Evolutionary conservation across 2,797 vertebrate genomes (phyloP).

Genomic region (Malurus splendens): DNA sequence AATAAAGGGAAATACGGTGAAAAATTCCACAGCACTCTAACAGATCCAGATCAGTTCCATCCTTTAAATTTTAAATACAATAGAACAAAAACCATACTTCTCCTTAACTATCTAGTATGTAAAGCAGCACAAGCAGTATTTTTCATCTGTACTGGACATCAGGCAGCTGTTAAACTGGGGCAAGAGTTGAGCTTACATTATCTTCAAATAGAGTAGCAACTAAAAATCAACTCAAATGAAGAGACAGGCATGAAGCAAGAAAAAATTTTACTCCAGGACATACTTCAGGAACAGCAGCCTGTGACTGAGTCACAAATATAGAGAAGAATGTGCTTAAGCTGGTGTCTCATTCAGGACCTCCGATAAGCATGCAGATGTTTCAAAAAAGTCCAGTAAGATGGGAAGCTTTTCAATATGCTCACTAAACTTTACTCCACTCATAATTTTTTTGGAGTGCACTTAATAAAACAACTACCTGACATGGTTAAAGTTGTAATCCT

Average conservation of each 20-base stretch:
- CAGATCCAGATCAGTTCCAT: not conserved
- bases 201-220: not conserved
- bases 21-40: not conserved
- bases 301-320: not conserved
- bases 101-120: not conserved
- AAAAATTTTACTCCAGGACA: not conserved
- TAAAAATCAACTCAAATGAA: not conserved
- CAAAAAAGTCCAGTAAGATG: not conserved
- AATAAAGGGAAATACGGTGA: not conserved
- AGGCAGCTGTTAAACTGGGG: not conserved
- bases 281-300: fast-evolving
- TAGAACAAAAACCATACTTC: not conserved
- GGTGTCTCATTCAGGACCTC: not conserved
- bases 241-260: not conserved
- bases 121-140: not conserved
- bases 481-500: not conserved
- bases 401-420: not conserved
- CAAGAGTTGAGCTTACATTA: not conserved
- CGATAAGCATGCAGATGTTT: not conserved
- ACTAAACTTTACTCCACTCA: not conserved
- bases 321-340: not conserved
- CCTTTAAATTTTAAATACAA: not conserved
- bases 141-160: not conserved
- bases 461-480: not conserved
- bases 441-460: not conserved